A percentile compares a stretch with the other conserved stretches of the same genome.
These are phyloP conservation scores for Alviniconcha marisindica DNA, from an alignment of 1,140 invertebrate species.

Conservation along the genomic window DNA sequence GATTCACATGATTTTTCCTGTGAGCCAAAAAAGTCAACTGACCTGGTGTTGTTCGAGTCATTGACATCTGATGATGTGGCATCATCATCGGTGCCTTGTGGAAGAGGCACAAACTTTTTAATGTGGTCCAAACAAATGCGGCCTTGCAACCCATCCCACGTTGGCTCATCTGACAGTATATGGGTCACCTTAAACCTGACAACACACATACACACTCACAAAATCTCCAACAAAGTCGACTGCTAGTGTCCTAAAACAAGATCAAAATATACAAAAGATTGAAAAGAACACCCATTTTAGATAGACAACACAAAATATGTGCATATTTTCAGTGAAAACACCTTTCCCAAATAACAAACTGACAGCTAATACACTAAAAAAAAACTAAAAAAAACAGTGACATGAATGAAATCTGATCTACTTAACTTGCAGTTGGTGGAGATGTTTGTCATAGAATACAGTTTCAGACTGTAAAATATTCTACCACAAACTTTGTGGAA, in stretches of 20 bases:
- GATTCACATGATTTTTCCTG: neutral
- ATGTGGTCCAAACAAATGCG: slow-evolving; percentile 58
- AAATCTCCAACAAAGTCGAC: neutral
- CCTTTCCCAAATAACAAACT: too few species aligned
- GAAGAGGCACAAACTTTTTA: slow-evolving; percentile 47
- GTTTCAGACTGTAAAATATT: too few species aligned
- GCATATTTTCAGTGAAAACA: neutral
- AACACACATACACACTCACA: neutral
- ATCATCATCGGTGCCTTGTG: slow-evolving; percentile 33
- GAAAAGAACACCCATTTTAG: neutral
- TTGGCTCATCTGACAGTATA: slow-evolving; percentile 61
- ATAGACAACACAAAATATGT: neutral
- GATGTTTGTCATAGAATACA: too few species aligned
- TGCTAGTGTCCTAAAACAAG: neutral
- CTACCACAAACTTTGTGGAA: too few species aligned
- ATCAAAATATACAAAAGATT: too few species aligned
- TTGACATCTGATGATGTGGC: too few species aligned
- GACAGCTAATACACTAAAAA: too few species aligned
- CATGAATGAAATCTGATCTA: too few species aligned
- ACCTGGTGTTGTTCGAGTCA: neutral
- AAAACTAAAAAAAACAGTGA: too few species aligned
- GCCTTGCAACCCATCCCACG: slow-evolving; percentile 62
- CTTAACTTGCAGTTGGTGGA: too few species aligned
- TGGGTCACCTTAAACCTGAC: slow-evolving; percentile 64
- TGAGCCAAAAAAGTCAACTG: neutral